Evolutionary conservation across 2,113 vertebrate genomes (phyloP).

Genomic region (Mormyrus iriodes): DNA sequence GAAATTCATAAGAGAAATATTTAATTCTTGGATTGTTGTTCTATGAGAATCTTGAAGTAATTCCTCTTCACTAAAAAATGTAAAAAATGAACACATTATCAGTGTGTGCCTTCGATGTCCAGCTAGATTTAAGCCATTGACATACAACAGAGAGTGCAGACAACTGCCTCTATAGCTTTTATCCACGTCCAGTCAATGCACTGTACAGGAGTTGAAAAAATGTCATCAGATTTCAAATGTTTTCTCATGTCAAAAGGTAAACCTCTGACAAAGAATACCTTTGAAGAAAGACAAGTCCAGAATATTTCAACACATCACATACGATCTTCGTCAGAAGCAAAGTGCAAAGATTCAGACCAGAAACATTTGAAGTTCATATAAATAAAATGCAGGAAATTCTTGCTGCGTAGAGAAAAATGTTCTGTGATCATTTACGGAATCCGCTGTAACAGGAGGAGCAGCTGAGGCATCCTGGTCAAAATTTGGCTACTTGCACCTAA

Average conservation of each 20-base stretch:
- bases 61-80: background rate
- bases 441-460: conserved; percentile 9
- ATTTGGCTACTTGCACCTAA: conserved; percentile 21
- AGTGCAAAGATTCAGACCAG: conserved; percentile 19
- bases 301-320: background rate
- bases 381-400: conserved; percentile 11
- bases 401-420: background rate
- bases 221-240: background rate
- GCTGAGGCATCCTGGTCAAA: conserved; percentile 26
- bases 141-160: conserved; percentile 4
- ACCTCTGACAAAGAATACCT: background rate
- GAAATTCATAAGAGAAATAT: background rate
- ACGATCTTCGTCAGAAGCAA: background rate
- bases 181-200: conserved; percentile 9
- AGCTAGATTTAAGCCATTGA: background rate
- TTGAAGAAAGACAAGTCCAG: background rate
- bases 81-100: background rate
- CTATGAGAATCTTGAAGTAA: background rate
- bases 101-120: background rate
- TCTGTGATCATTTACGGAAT: conserved; percentile 14
- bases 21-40: background rate
- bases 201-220: conserved; percentile 3
- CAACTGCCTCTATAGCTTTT: background rate
- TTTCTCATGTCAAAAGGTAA: background rate
- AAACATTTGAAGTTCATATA: conserved; percentile 8